Evolutionary conservation across 2,797 vertebrate genomes (phyloP).

Genomic region (Sebastes wilsoni): DNA sequence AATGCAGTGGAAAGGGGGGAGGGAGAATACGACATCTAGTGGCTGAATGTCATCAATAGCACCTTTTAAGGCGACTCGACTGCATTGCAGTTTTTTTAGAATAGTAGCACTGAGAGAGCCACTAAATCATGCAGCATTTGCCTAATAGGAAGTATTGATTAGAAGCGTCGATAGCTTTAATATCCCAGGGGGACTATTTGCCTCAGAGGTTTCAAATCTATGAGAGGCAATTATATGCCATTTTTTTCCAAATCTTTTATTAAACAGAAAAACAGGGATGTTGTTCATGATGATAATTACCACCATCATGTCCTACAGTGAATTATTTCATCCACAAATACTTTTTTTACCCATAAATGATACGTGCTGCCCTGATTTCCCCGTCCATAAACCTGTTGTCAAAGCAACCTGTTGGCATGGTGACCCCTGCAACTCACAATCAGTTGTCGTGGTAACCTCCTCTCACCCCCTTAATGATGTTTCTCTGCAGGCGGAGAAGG

Average conservation of each 20-base stretch:
- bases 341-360: neutral
- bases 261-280: neutral
- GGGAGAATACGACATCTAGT: too few relatives aligned
- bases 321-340: neutral
- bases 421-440: slow-evolving; percentile 24
- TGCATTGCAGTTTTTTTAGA: neutral
- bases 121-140: neutral
- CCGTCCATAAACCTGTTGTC: neutral
- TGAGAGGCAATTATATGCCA: neutral
- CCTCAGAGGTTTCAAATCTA: neutral
- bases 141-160: slow-evolving; percentile 19
- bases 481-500: slow-evolving; percentile 84
- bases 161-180: neutral
- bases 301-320: neutral
- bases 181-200: neutral
- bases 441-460: slow-evolving; percentile 26
- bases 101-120: neutral
- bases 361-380: neutral
- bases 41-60: too few relatives aligned
- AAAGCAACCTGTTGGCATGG: slow-evolving; percentile 30
- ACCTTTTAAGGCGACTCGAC: neutral
- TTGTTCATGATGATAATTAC: neutral
- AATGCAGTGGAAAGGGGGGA: too few relatives aligned
- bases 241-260: neutral
- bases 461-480: neutral